These are phyloP conservation scores for Alca torda DNA, from an alignment of 2,797 vertebrate species.

Conservation along the genomic window DNA sequence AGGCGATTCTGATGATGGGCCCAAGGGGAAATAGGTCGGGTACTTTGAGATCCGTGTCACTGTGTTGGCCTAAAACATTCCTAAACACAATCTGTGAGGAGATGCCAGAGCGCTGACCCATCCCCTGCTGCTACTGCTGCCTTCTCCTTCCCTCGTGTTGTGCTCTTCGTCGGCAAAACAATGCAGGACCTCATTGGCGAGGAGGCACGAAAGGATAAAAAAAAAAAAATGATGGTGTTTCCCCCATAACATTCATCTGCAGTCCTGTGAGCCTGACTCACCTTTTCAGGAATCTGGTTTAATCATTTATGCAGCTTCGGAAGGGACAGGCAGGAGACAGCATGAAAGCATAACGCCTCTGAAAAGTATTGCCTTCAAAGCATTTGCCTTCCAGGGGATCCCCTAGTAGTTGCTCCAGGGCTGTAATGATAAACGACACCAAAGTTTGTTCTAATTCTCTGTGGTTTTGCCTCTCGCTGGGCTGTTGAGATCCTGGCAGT, in stretches of 20 bases:
- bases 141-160: neutral
- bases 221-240: neutral
- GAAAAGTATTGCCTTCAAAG: neutral
- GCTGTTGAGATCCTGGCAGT: neutral
- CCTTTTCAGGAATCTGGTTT: neutral
- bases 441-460: neutral
- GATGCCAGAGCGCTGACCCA: neutral
- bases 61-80: conserved; percentile 27
- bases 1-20: neutral
- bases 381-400: neutral
- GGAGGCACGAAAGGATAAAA: neutral
- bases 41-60: conserved; percentile 23
- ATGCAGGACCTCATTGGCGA: fast-evolving
- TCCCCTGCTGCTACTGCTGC: neutral
- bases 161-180: neutral
- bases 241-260: neutral
- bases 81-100: neutral
- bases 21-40: conserved; percentile 29
- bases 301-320: neutral
- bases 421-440: neutral
- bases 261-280: neutral
- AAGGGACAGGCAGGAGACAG: neutral
- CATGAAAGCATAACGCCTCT: neutral
- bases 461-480: neutral
- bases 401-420: neutral